Percentiles rank a stretch among this genome's conserved stretches.
Conservation (phyloP, 2,888 invertebrate species). For the Sycophila texana region DNA sequence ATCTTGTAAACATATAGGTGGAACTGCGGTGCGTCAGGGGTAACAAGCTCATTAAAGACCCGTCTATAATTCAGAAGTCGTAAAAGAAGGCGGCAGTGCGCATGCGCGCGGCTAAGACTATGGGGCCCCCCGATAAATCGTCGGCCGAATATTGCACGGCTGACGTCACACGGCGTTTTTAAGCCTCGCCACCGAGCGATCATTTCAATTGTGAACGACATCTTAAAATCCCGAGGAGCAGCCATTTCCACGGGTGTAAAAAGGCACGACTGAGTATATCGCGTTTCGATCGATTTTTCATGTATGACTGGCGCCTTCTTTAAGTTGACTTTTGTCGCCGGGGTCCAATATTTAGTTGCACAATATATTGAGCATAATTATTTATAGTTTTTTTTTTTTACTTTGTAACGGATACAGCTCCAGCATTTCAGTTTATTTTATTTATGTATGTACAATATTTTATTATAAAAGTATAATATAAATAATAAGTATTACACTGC, state of each 20-base stretch:
- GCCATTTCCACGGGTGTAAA: conserved; percentile 2
- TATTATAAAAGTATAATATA: too few relatives aligned
- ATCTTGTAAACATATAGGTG: conserved; percentile 46
- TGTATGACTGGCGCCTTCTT: neutral
- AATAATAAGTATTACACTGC: too few relatives aligned
- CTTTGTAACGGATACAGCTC: too few relatives aligned
- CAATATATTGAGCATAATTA: neutral
- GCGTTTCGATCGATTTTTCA: neutral
- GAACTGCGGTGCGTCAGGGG: conserved; percentile 6
- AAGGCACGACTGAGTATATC: neutral
- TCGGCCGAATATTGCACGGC: neutral
- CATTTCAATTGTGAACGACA: conserved; percentile 19
- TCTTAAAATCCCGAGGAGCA: conserved; percentile 6
- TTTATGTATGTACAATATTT: too few relatives aligned
- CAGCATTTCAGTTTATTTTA: too few relatives aligned
- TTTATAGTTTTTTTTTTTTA: too few relatives aligned
- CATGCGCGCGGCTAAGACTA: neutral
- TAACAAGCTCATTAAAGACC: conserved; percentile 51
- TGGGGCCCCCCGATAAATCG: too few relatives aligned
- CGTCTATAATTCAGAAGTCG: conserved; percentile 52
- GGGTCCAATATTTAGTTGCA: too few relatives aligned
- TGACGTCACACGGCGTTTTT: neutral
- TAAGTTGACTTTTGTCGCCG: neutral
- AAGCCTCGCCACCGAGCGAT: neutral
- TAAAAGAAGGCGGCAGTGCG: conserved; percentile 15